Evolutionary conservation across 2,113 vertebrate genomes (phyloP).

Genomic region (Scytalopus superciliaris): DNA sequence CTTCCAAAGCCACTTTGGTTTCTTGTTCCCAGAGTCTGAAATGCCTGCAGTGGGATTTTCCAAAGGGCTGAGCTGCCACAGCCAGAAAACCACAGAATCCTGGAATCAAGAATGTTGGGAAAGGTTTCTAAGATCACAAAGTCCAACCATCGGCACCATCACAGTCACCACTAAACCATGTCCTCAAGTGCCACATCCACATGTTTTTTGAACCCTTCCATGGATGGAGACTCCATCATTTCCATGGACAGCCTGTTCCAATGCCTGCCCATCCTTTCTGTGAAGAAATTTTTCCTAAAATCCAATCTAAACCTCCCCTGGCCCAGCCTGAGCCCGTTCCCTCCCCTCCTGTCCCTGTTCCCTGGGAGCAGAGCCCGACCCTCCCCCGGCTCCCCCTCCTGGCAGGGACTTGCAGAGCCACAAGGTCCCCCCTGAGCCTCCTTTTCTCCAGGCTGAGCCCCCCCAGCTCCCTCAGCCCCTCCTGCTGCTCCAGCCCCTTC

Average conservation of each 20-base stretch:
- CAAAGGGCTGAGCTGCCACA: background rate
- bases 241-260: background rate
- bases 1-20: background rate
- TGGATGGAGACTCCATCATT: background rate
- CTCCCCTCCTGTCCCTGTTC: background rate
- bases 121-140: background rate
- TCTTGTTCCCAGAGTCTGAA: background rate
- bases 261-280: background rate
- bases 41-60: background rate
- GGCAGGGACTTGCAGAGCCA: background rate
- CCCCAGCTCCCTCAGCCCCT: background rate
- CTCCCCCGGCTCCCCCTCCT: background rate
- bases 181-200: background rate
- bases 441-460: background rate
- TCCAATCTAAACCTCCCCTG: rapidly evolving
- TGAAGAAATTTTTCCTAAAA: background rate
- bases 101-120: background rate
- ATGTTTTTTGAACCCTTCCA: background rate
- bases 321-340: background rate
- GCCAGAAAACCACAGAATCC: rapidly evolving
- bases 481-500: background rate
- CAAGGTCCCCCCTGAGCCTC: background rate
- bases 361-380: background rate
- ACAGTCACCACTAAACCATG: background rate
- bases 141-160: background rate